Percentiles rank a stretch among this genome's conserved stretches.
These are phyloP conservation scores for Spisula subtruncata DNA, from an alignment of 2,888 invertebrate species.

Conservation along the genomic window DNA sequence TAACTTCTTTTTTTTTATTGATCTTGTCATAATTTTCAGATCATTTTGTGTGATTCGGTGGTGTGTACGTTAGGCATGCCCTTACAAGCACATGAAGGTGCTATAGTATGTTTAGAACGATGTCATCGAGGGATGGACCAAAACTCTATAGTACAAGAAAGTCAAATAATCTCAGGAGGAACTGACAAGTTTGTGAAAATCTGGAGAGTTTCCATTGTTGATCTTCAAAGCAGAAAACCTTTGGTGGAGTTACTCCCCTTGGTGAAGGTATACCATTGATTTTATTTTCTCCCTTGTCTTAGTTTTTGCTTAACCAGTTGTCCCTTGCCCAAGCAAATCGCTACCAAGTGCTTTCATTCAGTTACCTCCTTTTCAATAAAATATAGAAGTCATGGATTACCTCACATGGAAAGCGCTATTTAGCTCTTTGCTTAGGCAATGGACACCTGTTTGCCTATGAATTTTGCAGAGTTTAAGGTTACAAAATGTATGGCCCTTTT, in stretches of 20 bases:
- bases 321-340: no score
- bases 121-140: slow-evolving; percentile 17
- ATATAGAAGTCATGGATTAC: no score
- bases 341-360: no score
- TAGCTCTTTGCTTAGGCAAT: no score
- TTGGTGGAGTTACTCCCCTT: slow-evolving; percentile 57
- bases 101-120: slow-evolving; percentile 73
- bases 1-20: no score
- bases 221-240: slow-evolving; percentile 46
- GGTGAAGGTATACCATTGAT: slow-evolving; percentile 61
- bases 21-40: slow-evolving; percentile 58
- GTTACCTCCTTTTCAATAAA: no score
- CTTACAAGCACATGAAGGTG: slow-evolving; percentile 79
- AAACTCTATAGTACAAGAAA: slow-evolving; percentile 46
- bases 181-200: slow-evolving; percentile 77
- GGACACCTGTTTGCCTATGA: no score
- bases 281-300: no score
- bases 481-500: no score
- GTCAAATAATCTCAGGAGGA: slow-evolving; percentile 75
- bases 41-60: slow-evolving; percentile 75
- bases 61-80: slow-evolving; percentile 67
- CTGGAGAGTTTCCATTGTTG: slow-evolving; percentile 71
- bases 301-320: no score
- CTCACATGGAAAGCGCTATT: no score
- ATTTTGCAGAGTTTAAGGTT: no score